Conservation (phyloP, 2,113 vertebrate genomes). For the Chamaetylas fuelleborni region DNA sequence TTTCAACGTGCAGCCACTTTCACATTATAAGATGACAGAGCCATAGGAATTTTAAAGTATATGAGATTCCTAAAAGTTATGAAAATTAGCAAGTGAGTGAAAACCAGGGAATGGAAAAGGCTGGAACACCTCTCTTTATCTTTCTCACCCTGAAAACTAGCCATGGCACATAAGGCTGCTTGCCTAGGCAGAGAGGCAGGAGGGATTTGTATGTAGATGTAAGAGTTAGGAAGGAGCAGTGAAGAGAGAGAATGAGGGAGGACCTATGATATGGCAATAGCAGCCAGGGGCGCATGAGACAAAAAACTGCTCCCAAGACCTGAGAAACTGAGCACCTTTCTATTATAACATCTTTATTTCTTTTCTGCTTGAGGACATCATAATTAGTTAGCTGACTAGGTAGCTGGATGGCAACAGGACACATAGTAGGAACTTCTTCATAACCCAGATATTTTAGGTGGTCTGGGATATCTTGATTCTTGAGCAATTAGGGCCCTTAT, state of each 20-base stretch:
- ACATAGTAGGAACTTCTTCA: not conserved
- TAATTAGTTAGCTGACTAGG: not conserved
- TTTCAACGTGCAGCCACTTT: not conserved
- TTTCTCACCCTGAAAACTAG: not conserved
- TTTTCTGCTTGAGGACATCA: not conserved
- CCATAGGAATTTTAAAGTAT: not conserved
- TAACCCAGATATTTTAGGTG: not conserved
- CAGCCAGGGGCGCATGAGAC: rapidly evolving
- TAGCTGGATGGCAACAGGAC: not conserved
- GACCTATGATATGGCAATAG: not conserved
- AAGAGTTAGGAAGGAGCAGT: not conserved
- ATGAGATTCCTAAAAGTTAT: not conserved
- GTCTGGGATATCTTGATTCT: not conserved
- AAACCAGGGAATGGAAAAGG: not conserved
- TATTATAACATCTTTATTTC: not conserved
- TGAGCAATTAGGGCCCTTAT: constrained; percentile 19
- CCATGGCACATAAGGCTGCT: not conserved
- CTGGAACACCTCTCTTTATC: not conserved
- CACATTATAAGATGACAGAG: not conserved
- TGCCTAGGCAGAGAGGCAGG: not conserved
- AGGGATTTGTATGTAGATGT: rapidly evolving
- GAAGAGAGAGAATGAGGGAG: not conserved
- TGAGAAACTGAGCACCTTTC: not conserved
- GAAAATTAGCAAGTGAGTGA: not conserved
- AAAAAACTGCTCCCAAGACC: not conserved